Percentiles rank a stretch among this genome's conserved stretches.
phyloP scores from a whole-genome alignment of 2,797 vertebrate genomes.

The Helicolenus hilgendorfi region DNA sequence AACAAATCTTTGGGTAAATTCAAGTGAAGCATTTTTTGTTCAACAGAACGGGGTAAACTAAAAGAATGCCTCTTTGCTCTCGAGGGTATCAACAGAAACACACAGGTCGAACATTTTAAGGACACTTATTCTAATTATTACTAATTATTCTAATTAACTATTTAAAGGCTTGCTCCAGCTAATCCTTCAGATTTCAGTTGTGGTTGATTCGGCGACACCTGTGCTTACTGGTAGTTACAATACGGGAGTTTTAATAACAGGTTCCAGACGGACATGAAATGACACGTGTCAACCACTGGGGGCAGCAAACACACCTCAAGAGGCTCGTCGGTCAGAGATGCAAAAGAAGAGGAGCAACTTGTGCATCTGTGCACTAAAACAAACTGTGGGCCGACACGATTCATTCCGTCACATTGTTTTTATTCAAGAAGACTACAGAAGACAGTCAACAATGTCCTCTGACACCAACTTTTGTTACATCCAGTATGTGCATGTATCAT shows the following conservation, averaged over 20 bases:
- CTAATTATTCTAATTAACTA: too few species aligned
- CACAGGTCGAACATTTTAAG: not conserved
- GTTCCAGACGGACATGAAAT: not conserved
- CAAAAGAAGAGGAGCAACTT: not conserved
- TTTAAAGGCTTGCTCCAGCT: not conserved
- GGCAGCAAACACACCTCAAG: not conserved
- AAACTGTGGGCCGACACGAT: not conserved
- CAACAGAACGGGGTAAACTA: not conserved
- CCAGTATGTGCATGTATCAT: not conserved
- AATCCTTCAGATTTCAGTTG: not conserved
- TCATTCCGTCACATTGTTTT: not conserved
- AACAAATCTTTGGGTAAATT: slow-evolving; percentile 30
- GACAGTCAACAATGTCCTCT: not conserved
- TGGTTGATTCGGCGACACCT: not conserved
- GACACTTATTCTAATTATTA: not conserved
- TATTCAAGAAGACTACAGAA: not conserved
- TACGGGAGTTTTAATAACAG: not conserved
- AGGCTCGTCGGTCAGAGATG: not conserved
- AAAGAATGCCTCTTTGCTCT: not conserved
- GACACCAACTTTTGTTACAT: not conserved
- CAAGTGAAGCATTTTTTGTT: not conserved
- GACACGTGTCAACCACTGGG: not conserved
- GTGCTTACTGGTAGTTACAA: not conserved
- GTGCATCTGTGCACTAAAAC: not conserved
- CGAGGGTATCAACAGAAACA: not conserved